Evolutionary conservation across 2,797 vertebrate species (phyloP), one percentile per base, ranked within the genome.

Genomic region (Limosa lapponica): DNA sequence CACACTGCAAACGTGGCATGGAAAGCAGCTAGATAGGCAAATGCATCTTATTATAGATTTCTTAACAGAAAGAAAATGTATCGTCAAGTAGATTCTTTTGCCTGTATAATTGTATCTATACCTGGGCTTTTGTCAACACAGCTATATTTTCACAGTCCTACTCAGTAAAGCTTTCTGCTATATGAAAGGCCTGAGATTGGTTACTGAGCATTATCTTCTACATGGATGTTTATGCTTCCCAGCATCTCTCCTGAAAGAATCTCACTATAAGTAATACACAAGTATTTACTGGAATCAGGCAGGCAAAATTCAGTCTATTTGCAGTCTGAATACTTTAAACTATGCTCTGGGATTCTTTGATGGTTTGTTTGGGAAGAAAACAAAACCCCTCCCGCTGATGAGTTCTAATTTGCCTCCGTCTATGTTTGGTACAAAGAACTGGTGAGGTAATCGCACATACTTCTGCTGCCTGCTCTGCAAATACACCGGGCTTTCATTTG

Each of bases 271-370:
- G 74, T 64, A 85, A 94, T 25, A 61, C 27, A 82, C 23, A 89
- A 80, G 67, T 67, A 93, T 91, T 95, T 89, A 73, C 71, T 49
- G 44, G 57, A 73, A 70, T 36, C 55, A 74, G 57, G 49, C 64
- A 66, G 78, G 52, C 27, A 90, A 93, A 71, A 80, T 3, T 88
- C 89, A 43, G 41, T 36, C 77, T 90, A 32, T 84, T 96, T 95
- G 92, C 61, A 89, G 89, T 52, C 71, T 91, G 92, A 91, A 93
- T 95, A 97, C 64, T 85, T 95, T 90, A 96, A 87, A 96, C 82
- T 25, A 18, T 39, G 59, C 90, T 75, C 52, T 43, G 28, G 49
- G 75, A 80, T 51, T 59, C 70, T 95, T 95, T 95, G 81, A 57
- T 85, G 57, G 55, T 69, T 85, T 90, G 20, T 48, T 46, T 89